phyloP scores from a whole-genome alignment of 2,888 invertebrate species.

The Drosophila melanocephala region DNA sequence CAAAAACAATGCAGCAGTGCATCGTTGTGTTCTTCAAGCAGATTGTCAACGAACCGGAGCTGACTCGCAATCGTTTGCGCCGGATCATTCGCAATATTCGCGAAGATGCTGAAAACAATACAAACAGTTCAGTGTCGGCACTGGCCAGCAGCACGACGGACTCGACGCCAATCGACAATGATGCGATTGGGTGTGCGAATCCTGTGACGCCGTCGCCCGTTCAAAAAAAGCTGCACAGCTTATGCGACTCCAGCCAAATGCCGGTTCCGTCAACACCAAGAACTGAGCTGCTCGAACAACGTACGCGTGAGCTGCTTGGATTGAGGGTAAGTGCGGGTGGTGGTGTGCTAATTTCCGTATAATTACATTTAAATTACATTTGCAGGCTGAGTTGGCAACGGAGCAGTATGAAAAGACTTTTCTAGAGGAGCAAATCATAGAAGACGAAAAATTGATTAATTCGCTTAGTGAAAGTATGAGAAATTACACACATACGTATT shows the following conservation, averaged over 20 bases:
- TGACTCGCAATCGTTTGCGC: slow-evolving; percentile 72
- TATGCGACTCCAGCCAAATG: background rate
- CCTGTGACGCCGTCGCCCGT: background rate
- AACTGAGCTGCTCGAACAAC: slow-evolving; percentile 80
- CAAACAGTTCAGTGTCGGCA: background rate
- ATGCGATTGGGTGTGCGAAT: background rate
- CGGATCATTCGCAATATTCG: slow-evolving; percentile 69
- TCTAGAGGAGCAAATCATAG: slow-evolving; percentile 80
- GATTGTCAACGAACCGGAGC: slow-evolving; percentile 56
- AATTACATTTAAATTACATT: background rate
- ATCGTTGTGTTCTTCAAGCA: slow-evolving; percentile 80
- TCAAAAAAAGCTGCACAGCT: background rate
- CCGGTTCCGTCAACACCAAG: slow-evolving; percentile 49
- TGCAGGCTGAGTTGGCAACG: slow-evolving; percentile 81
- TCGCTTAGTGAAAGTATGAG: slow-evolving; percentile 46
- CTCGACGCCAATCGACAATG: slow-evolving; percentile 2
- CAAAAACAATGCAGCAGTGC: slow-evolving; percentile 70
- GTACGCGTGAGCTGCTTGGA: slow-evolving; percentile 78
- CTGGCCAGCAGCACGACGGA: background rate
- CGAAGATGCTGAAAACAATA: background rate
- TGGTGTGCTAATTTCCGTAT: background rate
- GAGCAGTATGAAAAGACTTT: slow-evolving; percentile 83
- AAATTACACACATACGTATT: background rate
- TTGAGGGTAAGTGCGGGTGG: slow-evolving; percentile 70
- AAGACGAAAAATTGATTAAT: slow-evolving; percentile 70